Base-by-base conservation (phyloP, 2,113 vertebrate species). In the Dipodomys ordii region DNA sequence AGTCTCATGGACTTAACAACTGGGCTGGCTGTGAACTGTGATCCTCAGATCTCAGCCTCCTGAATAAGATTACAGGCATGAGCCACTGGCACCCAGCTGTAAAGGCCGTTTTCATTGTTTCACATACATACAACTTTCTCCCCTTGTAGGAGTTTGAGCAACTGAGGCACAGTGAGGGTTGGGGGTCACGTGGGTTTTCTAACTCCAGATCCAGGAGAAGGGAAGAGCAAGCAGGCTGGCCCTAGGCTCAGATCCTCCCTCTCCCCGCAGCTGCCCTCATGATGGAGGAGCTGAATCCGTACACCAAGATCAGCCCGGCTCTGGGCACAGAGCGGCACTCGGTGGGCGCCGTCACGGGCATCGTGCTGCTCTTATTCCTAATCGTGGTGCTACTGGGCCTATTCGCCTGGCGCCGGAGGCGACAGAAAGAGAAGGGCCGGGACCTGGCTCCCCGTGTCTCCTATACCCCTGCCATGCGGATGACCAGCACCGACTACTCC, bases 261-360 rank as follows among this genome's bases (percentile, higher is more conserved):
- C 91, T 79, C 0, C 69, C 88, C 30, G 0, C 98, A 99, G 99
- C 99, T 94, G 99, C 99, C 97, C 98, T 99, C 96, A 99, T 99
- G 99, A 99, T 99, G 99, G 99, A 99, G 96, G 99, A 99, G 98
- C 98, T 99, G 97, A 99, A 99, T 96, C 99, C 99, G 72, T 99
- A 99, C 98, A 99, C 99, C 96, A 99, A 99, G 98, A 99, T 99
- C 98, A 99, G 99, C 96, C 99, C 99, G 0, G 99, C 99, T 10
- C 98, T 99, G 97, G 99, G 99, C 91, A 98, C 99, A 0, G 99
- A 99, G 98, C 99, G 99, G 77, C 99, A 99, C 98, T 99, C 99
- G 0, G 99, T 99, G n/a, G 99, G 99, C 9, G 99, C 99, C 1
- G 99, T 99, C 97, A 99, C 99, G 90, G 99, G 99, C 93, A 99